These are phyloP conservation scores for Oscarella lobularis DNA, from an alignment of 37 sponge, comb jelly and placozoan species.

Conservation along the genomic window DNA sequence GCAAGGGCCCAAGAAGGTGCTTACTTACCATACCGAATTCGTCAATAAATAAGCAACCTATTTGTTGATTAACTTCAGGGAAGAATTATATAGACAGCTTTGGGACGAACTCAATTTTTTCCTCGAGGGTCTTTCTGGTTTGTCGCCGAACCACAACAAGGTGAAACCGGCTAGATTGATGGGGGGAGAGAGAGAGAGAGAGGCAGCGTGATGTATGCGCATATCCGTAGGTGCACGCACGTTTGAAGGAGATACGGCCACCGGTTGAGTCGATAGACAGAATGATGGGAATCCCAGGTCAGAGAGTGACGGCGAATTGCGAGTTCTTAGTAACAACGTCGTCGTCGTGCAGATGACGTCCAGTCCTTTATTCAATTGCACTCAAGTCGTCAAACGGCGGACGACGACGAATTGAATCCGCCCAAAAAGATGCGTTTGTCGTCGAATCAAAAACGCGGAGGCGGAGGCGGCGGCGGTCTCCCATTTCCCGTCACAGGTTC, in stretches of 20 bases:
- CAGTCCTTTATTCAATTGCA: no score
- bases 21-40: not conserved
- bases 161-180: not conserved
- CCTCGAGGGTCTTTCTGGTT: not conserved
- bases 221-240: not conserved
- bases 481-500: not conserved
- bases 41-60: no score
- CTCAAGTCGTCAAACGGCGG: no score
- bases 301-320: not conserved
- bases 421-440: not conserved
- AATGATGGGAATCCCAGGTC: not conserved
- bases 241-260: not conserved
- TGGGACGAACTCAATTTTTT: slow-evolving; percentile 47
- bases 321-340: no score
- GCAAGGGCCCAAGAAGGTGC: slow-evolving; percentile 37
- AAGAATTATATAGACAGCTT: slow-evolving; percentile 62
- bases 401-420: not conserved
- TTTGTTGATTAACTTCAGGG: no score
- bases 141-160: not conserved
- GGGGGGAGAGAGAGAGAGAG: not conserved
- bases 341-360: no score
- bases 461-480: not conserved
- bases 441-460: no score
- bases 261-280: no score
- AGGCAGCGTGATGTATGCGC: not conserved